These are phyloP conservation scores for Tenthredo scrophulariae DNA, from an alignment of 2,888 invertebrate species.

Conservation along the genomic window DNA sequence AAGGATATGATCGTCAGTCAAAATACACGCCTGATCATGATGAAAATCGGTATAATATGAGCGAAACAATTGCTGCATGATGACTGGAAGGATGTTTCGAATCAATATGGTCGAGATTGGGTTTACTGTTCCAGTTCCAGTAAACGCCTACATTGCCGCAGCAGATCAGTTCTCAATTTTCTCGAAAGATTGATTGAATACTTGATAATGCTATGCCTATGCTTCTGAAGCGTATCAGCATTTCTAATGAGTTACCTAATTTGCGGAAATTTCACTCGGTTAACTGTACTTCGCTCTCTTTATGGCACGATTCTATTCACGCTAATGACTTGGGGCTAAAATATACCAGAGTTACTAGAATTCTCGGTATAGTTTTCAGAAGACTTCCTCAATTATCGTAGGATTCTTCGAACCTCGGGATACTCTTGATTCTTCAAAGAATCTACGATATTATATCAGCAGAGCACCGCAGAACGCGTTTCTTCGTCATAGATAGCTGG, in stretches of 20 bases:
- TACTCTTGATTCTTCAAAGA: not conserved
- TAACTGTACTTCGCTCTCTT: not conserved
- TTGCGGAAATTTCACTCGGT: not conserved
- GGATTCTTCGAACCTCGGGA: not conserved
- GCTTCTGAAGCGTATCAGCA: not conserved
- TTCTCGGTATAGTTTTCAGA: not conserved
- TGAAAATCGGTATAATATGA: not conserved
- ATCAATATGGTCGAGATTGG: conserved; percentile 2
- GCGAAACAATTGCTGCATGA: not conserved
- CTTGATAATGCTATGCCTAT: not conserved
- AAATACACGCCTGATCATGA: not conserved
- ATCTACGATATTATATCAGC: not conserved
- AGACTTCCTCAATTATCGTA: not conserved
- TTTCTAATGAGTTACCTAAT: not conserved
- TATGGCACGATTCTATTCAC: not conserved
- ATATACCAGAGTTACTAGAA: not conserved
- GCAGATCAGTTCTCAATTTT: conserved; percentile 3
- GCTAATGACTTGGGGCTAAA: not conserved
- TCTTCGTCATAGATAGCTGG: not conserved
- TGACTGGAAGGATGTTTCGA: conserved; percentile 16
- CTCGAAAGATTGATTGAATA: conserved; percentile 22
- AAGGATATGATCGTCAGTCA: not conserved
- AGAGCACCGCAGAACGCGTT: not conserved
- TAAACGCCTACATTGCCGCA: conserved; percentile 29
- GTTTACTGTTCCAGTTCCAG: conserved; percentile 27